Base-by-base conservation (phyloP, 1,140 invertebrate genomes). In the Apis laboriosa region DNA sequence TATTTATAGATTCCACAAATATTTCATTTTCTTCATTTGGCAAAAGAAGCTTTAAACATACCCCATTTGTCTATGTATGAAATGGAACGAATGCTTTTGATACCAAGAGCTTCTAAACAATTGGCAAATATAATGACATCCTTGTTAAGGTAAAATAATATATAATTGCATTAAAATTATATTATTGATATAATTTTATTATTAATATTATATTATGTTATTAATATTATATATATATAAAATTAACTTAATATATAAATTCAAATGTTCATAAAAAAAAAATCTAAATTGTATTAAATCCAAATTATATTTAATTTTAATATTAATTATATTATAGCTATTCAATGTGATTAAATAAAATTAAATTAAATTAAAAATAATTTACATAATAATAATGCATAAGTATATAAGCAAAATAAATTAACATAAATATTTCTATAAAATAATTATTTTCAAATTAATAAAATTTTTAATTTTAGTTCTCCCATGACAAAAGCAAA, bases 71-170 rank as follows among this genome's bases (percentile, higher is more conserved):
- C 95, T 1, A 95, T 96, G 90, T 96, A 95, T 81, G 96, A 96
- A 88, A 91, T 96, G 58, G 96, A 96, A 90, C 93, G 95, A 55
- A 95, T 95, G 92, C 91, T 96, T 17, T 86, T 95, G n/a, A 94
- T 96, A 90, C 95, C 95, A 24, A 92, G 94, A 84, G 95, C 95
- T 67, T 96, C 95, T 1, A 94, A 94, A 78, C 94, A 94, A 60
- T 90, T 96, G 75, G 93, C 95, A 28, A 90, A 92, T 64, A 93
- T 96, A 3, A 96, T 96, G 95, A 96, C 96, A 0, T 94, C 94
- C 58, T 92, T 96, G 43, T 88, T 96, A 28, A 95, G 94, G 91
- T 94, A 77, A 34, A 61, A 17, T 43, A 8, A 56, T 53, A 43
- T 19, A 15, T 17, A 24, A 56, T 11, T 21, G 12, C 49, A 53